These are phyloP conservation scores for Physocephala rufipes DNA, from an alignment of 2,888 invertebrate genomes.

Conservation along the genomic window DNA sequence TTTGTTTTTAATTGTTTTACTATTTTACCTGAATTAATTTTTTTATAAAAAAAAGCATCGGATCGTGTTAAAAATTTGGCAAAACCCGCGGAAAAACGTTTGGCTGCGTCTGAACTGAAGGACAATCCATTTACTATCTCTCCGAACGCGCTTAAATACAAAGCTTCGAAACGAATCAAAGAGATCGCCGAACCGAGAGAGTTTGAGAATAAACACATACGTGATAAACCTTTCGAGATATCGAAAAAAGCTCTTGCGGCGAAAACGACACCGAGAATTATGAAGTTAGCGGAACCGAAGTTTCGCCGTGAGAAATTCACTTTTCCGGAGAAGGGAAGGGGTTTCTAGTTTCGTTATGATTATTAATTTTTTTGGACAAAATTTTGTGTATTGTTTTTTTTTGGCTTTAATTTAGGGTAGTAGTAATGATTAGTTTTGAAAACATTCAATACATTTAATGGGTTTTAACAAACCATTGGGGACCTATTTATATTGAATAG, in stretches of 20 bases:
- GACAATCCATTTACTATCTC: constrained; percentile 67
- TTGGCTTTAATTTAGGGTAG: too few species aligned
- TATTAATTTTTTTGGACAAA: constrained; percentile 45
- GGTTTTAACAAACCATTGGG: too few species aligned
- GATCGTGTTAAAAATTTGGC: constrained; percentile 54
- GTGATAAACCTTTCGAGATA: constrained; percentile 66
- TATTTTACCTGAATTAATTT: too few species aligned
- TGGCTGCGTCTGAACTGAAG: constrained; percentile 64
- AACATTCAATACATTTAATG: too few species aligned
- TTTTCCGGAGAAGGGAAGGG: constrained; percentile 48
- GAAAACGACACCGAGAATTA: constrained; percentile 66
- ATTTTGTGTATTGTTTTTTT: constrained; percentile 7
- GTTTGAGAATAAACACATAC: constrained; percentile 63
- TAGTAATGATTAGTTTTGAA: too few species aligned
- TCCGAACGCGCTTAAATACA: constrained; percentile 67
- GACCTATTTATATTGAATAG: too few species aligned
- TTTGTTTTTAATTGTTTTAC: too few species aligned
- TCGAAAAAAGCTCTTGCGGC: constrained; percentile 68
- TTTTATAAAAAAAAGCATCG: too few species aligned
- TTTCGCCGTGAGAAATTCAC: not conserved
- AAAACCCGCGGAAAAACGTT: constrained; percentile 51
- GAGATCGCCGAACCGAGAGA: constrained; percentile 67
- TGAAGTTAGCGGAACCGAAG: constrained; percentile 67
- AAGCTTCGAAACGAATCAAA: constrained; percentile 64
- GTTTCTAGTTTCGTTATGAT: constrained; percentile 41